Conservation (phyloP, 2,113 vertebrate genomes). For the Oryzias curvinotus region DNA sequence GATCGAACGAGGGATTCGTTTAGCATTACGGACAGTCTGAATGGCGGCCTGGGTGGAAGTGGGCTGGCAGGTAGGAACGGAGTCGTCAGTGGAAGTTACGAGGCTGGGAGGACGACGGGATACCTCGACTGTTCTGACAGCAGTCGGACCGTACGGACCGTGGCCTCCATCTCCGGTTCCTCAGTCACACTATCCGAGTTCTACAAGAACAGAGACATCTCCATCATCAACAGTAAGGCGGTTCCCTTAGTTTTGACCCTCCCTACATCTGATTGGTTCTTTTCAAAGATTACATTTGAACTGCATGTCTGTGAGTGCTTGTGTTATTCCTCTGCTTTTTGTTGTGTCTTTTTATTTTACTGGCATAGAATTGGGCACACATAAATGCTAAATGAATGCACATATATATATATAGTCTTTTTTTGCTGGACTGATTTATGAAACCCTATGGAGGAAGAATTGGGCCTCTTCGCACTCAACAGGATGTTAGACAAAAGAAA, state of each 20-base stretch:
- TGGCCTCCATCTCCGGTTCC: conserved; percentile 69
- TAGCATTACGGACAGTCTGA: conserved; percentile 40
- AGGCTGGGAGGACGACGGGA: conserved; percentile 22
- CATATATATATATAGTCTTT: conserved; percentile 38
- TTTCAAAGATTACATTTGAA: not conserved
- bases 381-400: conserved; percentile 23
- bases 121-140: conserved; percentile 72
- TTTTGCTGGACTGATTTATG: conserved; percentile 55
- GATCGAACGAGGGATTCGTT: conserved; percentile 68
- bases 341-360: not conserved
- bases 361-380: too few relatives aligned
- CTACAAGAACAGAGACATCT: conserved; percentile 74
- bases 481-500: conserved; percentile 58
- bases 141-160: conserved; percentile 67
- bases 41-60: conserved; percentile 41
- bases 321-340: not conserved
- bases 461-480: conserved; percentile 48
- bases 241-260: not conserved
- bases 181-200: conserved; percentile 68
- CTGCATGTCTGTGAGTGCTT: not conserved
- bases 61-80: conserved; percentile 16
- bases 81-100: conserved; percentile 27
- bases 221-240: conserved; percentile 71
- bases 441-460: conserved; percentile 48
- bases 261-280: not conserved